These are phyloP conservation scores for Pantelozetes paolii DNA, from an alignment of 2,888 invertebrate genomes.

Conservation along the genomic window DNA sequence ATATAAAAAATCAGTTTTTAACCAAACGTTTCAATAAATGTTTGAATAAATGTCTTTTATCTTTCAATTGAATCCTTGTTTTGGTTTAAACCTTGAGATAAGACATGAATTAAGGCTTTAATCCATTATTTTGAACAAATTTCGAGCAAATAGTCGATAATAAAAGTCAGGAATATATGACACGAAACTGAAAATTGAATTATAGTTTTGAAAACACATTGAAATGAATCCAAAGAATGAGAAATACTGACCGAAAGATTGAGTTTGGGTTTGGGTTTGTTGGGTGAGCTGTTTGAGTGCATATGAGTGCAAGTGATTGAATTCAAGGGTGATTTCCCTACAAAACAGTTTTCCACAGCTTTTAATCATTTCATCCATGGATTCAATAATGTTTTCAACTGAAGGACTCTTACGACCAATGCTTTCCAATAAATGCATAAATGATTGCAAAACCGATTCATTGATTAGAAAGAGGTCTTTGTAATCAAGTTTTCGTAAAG, in stretches of 20 bases:
- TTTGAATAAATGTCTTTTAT: background rate
- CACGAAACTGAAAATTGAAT: slow-evolving; percentile 22
- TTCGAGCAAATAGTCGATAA: slow-evolving; percentile 22
- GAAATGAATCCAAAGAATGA: too few relatives aligned
- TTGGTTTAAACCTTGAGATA: too few relatives aligned
- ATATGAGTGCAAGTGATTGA: slow-evolving; percentile 5
- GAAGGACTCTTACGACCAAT: slow-evolving; percentile 15
- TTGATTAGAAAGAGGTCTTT: slow-evolving; percentile 11
- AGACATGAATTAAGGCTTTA: background rate
- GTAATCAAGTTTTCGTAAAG: slow-evolving; percentile 21
- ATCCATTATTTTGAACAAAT: background rate
- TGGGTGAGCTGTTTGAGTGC: slow-evolving; percentile 28
- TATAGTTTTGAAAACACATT: too few relatives aligned
- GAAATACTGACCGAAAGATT: too few relatives aligned
- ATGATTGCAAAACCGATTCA: background rate
- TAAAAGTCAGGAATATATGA: slow-evolving; percentile 19
- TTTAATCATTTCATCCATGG: slow-evolving; percentile 19
- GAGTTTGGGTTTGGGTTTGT: slow-evolving; percentile 16
- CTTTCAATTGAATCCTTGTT: too few relatives aligned
- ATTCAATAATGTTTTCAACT: slow-evolving; percentile 13
- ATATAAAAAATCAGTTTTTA: too few relatives aligned
- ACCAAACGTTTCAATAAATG: too few relatives aligned
- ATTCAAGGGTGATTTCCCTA: background rate
- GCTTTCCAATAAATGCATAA: slow-evolving; percentile 13
- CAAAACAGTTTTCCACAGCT: slow-evolving; percentile 11